Base-by-base conservation (phyloP, 2,113 vertebrate species). In the Laterallus jamaicensis region DNA sequence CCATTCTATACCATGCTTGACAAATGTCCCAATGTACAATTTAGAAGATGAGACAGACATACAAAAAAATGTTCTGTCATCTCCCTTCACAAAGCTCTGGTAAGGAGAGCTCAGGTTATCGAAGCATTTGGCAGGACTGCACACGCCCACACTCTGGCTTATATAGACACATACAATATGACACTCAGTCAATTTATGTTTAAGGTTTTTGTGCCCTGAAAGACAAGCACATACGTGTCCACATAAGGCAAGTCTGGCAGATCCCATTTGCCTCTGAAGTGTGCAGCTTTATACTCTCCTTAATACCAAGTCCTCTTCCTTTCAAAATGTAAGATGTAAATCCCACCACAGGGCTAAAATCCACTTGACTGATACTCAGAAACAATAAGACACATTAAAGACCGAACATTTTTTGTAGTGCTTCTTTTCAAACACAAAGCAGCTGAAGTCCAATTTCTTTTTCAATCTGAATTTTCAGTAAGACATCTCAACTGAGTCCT, bases 341-440 rank as follows among this genome's bases (percentile, higher is more conserved):
- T 59, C 9, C 11, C 86, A 28, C 29, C 28, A 75, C 11, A 86
- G 39, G 66, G 35, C 52, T 90, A 94, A 86, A 94, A 74, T 1
- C 2, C 22, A 67, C 35, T 83, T 77, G 79, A 73, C 6, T 13
- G 78, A 85, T 19, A 50, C 90, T 92, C 73, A 87, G 31, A 95
- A 87, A 66, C 22, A 83, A 2, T 35, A 60, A 58, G 21, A 76
- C 31, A 50, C n/a, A 31, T 78, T 64, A 74, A 91, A 81, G 25
- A 60, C 28, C 40, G 59, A 35, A 86, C 75, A 71, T 62, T 0
- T 84, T 75, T 73, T 90, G 44, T 29, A 52, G 12, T 37, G 35
- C 31, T 86, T 52, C 42, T 82, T 93, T 82, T 73, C 56, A 78
- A 97, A 86, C 37, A 88, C 28, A 84, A 82, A 91, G 31, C 42